Conservation (phyloP, 1,140 invertebrate species). For the Lasaia peninsularis region DNA sequence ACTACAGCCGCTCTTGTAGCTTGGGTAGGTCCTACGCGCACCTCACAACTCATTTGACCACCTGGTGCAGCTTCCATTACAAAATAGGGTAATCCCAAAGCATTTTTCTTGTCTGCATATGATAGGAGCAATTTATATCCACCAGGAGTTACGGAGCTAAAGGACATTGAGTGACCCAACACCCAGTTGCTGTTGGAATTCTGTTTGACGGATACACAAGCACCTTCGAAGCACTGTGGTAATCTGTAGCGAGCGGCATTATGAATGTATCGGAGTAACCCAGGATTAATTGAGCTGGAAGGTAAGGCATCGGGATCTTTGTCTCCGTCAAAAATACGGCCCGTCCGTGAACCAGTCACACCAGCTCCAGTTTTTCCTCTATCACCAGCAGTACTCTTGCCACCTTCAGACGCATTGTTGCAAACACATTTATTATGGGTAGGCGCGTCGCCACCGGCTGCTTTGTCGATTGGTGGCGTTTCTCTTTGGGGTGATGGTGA, state of each 20-base stretch:
- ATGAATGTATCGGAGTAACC: slow-evolving; percentile 59
- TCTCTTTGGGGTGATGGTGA: slow-evolving; percentile 39
- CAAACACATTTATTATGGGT: slow-evolving; percentile 30
- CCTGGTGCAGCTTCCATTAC: slow-evolving; percentile 68
- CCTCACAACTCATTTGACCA: slow-evolving; percentile 64
- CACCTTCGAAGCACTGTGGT: slow-evolving; percentile 67
- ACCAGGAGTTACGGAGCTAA: slow-evolving; percentile 65
- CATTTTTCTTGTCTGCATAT: slow-evolving; percentile 52
- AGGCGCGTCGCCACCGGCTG: slow-evolving; percentile 40
- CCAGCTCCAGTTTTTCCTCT: slow-evolving; percentile 63
- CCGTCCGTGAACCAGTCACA: slow-evolving; percentile 56
- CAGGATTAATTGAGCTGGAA: slow-evolving; percentile 45
- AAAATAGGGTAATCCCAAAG: slow-evolving; percentile 50
- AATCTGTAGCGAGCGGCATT: slow-evolving; percentile 57
- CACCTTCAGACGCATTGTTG: slow-evolving; percentile 19
- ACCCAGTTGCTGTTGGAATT: slow-evolving; percentile 53
- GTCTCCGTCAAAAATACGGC: slow-evolving; percentile 33
- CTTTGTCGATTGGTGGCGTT: slow-evolving; percentile 25
- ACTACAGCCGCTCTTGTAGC: slow-evolving; percentile 56
- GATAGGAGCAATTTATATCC: slow-evolving; percentile 63
- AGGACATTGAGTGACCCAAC: slow-evolving; percentile 57
- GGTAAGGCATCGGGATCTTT: slow-evolving; percentile 41
- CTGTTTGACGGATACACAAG: slow-evolving; percentile 52
- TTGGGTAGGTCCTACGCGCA: slow-evolving; percentile 51
- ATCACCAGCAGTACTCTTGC: slow-evolving; percentile 40